phyloP scores from a whole-genome alignment of 2,888 invertebrate genomes.

The Mantis religiosa region DNA sequence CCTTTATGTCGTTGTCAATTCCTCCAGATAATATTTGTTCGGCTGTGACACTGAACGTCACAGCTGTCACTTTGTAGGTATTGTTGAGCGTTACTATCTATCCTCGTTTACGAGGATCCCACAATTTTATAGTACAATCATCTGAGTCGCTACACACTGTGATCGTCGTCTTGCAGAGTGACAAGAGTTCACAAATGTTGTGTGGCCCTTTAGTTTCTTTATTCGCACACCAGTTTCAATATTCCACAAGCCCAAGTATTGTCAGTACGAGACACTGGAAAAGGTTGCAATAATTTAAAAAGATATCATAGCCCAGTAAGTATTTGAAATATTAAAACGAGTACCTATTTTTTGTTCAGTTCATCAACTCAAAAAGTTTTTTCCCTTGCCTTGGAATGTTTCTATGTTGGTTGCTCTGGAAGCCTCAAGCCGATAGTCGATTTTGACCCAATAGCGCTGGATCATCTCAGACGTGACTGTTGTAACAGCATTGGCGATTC shows the following conservation, averaged over 20 bases:
- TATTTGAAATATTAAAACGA: too few relatives aligned
- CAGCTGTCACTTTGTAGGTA: constrained; percentile 75
- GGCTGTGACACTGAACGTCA: constrained; percentile 91
- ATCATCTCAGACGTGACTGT: too few relatives aligned
- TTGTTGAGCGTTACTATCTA: constrained; percentile 65
- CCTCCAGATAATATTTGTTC: constrained; percentile 94
- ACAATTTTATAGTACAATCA: constrained; percentile 86
- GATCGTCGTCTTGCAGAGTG: constrained; percentile 77
- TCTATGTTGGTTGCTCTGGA: too few relatives aligned
- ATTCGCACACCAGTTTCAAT: constrained; percentile 81
- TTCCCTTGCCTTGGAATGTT: too few relatives aligned
- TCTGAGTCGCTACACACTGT: constrained; percentile 92
- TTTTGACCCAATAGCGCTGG: too few relatives aligned
- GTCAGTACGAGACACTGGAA: constrained; percentile 94
- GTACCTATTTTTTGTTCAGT: too few relatives aligned
- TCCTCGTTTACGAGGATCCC: constrained; percentile 88
- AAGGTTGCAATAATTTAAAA: too few relatives aligned
- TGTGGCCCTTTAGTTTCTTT: constrained; percentile 76
- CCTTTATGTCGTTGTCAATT: constrained; percentile 95
- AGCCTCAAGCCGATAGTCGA: too few relatives aligned
- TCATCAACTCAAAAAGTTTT: too few relatives aligned
- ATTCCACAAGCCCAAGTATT: constrained; percentile 96
- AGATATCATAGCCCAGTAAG: too few relatives aligned
- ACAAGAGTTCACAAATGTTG: constrained; percentile 56
- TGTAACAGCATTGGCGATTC: too few relatives aligned